Conservation (phyloP, 2,888 invertebrate genomes). For the Halocaridina rubra region DNA sequence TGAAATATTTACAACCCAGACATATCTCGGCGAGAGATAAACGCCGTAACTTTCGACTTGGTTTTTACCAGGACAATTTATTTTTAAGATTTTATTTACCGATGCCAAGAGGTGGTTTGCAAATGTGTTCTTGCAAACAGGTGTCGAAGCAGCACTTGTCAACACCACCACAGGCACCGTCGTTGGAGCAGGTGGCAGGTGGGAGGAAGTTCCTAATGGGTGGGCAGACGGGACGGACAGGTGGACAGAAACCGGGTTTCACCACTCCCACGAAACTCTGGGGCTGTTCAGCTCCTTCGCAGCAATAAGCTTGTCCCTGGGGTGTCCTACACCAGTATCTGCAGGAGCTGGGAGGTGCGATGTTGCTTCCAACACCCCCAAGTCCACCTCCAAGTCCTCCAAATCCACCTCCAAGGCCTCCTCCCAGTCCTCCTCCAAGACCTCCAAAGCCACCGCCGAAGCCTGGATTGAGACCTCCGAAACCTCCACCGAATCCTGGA, state of each 20-base stretch:
- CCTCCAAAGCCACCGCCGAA: neutral
- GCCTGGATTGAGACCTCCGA: neutral
- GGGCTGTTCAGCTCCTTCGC: neutral
- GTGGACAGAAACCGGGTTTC: slow-evolving; percentile 1
- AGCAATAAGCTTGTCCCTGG: neutral
- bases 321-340: neutral
- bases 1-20: too few relatives aligned
- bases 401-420: neutral
- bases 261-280: neutral
- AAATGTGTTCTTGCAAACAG: neutral
- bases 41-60: too few relatives aligned
- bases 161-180: neutral
- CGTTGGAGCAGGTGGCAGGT: neutral
- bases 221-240: slow-evolving; percentile 10
- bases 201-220: slow-evolving; percentile 5
- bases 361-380: neutral
- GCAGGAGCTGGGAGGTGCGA: neutral
- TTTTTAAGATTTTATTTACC: too few relatives aligned
- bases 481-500: neutral
- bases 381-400: neutral
- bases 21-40: too few relatives aligned
- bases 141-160: neutral
- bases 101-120: neutral
- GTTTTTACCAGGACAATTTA: too few relatives aligned
- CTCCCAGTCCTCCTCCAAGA: neutral